Base-by-base conservation (phyloP, 2,113 vertebrate genomes). In the Rhabdomys dilectus region DNA sequence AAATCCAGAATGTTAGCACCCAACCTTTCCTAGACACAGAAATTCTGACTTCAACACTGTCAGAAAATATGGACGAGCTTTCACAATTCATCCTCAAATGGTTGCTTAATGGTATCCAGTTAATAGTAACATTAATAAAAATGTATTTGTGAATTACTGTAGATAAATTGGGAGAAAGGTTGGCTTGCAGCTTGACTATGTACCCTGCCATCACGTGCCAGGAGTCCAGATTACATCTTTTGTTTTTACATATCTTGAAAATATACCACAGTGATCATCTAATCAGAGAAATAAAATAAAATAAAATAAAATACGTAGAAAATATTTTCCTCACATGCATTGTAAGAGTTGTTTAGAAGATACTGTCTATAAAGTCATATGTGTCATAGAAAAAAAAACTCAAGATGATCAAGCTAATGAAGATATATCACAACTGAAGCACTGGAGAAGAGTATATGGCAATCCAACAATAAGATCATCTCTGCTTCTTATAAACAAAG, bases 381-480 rank as follows among this genome's bases (percentile, higher is more conserved):
- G 24, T 62, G 22, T 70, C 8, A 22, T 62, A 70, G 34, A 19
- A 11, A 36, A 19, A 11, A 36, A 84, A 84, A 4, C 1, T 64
- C 17, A 88, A 70, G 60, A 85, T 75, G 21, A n/a, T 77, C 13
- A 80, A 66, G 31, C 2, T 16, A 3, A 53, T 53, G 81, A 86
- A 81, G 81, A n/a, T 7, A 81, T 24, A 11, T 81, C 19, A 81
- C 58, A 81, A n/a, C 10, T 58, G 21, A 10, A n/a, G 53, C 19
- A n/a, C 10, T 24, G 10, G 1, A 81, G 26, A 86, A 75, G 10
- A 36, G 45, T 42, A 66, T 48, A 66, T 12, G 72, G 45, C 39
- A 6, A 1, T 29, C 34, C 1, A 34, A 6, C 53, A 56, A 36
- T n/a, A 16, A 68, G 11, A 10, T 4, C 3, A 45, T 70, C 2